Base-by-base conservation (phyloP, 1,140 invertebrate genomes). In the Rhagoletis pomonella region DNA sequence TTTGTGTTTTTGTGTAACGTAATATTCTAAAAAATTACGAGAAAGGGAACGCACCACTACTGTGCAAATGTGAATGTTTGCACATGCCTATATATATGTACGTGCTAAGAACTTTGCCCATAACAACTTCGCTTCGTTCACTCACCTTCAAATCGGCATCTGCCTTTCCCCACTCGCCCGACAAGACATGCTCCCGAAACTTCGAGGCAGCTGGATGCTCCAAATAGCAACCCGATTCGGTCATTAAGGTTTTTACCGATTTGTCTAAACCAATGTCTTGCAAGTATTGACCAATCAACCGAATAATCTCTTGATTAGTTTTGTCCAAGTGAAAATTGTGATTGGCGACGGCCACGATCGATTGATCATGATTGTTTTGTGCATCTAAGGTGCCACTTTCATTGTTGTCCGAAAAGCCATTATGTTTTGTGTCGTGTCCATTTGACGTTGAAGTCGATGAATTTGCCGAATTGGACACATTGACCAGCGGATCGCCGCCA, bases 121-220 rank as follows among this genome's bases (percentile, higher is more conserved):
- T 73, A 47, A 5, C 14, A 2, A 73, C 42, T 47, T 67, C 6
- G 0, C 19, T 39, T 67, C 19, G 29, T 84, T 87, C 6, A 85
- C 86, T 89, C 86, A 93, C 92, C 91, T 92, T 92, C 39, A 93
- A 90, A 93, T 97, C 97, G 92, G 96, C 95, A 92, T 96, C 96
- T 67, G 96, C 96, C 93, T 98, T 96, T 86, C 94, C 95, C 98
- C 98, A 99, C 91, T 99, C 97, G 9, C 98, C 98, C 91, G 97
- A 96, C 95, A 99, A 96, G 47, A 99, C 97, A 94, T 99, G 97
- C 89, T 97, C 95, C 87, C 97, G 95, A 93, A 99, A 99, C 93
- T 98, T 98, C 6, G 98, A 97, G 67, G 98, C 98, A 64, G 97
- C 95, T 87, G 98, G 98, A 95, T 99, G 98, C 94, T 99, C 98